Evolutionary conservation across 2,888 invertebrate species (phyloP).

Genomic region (Epistrophe eligans): DNA sequence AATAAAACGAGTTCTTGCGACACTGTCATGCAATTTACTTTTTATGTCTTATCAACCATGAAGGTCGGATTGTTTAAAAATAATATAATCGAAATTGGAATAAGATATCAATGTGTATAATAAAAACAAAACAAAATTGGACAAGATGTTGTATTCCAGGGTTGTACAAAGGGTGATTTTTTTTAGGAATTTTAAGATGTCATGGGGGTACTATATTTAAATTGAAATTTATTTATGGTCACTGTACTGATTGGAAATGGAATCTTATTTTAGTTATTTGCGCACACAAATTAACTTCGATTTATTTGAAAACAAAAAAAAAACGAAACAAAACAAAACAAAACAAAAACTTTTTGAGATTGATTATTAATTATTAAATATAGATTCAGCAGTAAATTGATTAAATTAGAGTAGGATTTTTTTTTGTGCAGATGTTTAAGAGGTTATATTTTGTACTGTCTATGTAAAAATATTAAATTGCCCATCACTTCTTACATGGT

Average conservation of each 20-base stretch:
- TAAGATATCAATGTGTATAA: slow-evolving; percentile 1
- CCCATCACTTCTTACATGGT: background rate
- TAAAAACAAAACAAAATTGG: background rate
- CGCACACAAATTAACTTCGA: slow-evolving; percentile 39
- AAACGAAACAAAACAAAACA: too few relatives aligned
- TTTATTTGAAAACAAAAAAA: background rate
- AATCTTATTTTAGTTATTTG: slow-evolving; percentile 10
- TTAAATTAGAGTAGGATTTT: background rate
- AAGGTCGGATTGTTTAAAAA: slow-evolving; percentile 71
- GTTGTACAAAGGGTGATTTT: slow-evolving; percentile 41
- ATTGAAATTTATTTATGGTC: slow-evolving; percentile 66
- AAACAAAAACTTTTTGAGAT: background rate
- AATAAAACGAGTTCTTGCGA: too few relatives aligned
- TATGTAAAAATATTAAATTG: too few relatives aligned
- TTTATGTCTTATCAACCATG: slow-evolving; percentile 49
- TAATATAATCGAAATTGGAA: slow-evolving; percentile 21
- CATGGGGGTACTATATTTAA: slow-evolving; percentile 52
- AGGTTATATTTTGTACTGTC: too few relatives aligned
- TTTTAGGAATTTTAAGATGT: slow-evolving; percentile 55
- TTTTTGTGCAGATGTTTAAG: background rate
- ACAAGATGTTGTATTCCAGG: slow-evolving; percentile 23
- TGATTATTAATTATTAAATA: background rate
- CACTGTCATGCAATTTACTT: background rate
- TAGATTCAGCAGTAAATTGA: slow-evolving; percentile 3
- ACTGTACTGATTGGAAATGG: slow-evolving; percentile 31